Evolutionary conservation across 2,888 invertebrate species (phyloP), one percentile per base, ranked within the genome.

Genomic region (Syrista parreyssii): DNA sequence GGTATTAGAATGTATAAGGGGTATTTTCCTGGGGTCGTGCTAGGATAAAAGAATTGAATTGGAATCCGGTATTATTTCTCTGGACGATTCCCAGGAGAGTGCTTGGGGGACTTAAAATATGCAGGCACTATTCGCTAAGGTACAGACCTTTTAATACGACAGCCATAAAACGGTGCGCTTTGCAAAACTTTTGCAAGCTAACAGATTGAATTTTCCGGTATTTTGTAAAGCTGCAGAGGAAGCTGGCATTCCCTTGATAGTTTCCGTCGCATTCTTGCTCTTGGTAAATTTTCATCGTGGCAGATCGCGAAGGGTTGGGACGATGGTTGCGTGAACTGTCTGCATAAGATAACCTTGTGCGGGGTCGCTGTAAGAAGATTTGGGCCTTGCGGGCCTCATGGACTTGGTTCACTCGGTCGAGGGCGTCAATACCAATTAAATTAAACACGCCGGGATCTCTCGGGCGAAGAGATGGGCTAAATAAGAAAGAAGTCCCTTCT

Each of bases 351-450:
- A 71, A 75, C 31, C 35, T 68, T 40, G 75, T 6, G 36, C 30
- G 73, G 76, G 55, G 73, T 76, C 30, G 72, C 71, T 40, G 36
- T 40, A n/a, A 33, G 55, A 68, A 76, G 72, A 31, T 71, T 71
- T 33, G 31, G 71, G 31, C 71, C 71, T 71, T 11, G 23, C 55
- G 35, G 71, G 71, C 32, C 71, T 71, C 32, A 33, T 33, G 31
- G 32, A 33, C 74, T 33, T 35, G 55, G 33, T 33, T 33, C 74
- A 33, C 75, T 86, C 84, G 82, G 84, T 82, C 84, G 86, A 86
- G 88, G 86, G 85, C 89, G 90, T 89, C 89, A 87, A 89, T 89
- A 87, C 88, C 89, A 89, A 89, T 89, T 89, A 89, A 89, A 89
- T 86, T 88, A 88, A 89, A 87, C 85, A 85, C 84, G 84, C 82